phyloP scores from a whole-genome alignment of 2,113 vertebrate genomes.

The Gasterosteus nipponicus region DNA sequence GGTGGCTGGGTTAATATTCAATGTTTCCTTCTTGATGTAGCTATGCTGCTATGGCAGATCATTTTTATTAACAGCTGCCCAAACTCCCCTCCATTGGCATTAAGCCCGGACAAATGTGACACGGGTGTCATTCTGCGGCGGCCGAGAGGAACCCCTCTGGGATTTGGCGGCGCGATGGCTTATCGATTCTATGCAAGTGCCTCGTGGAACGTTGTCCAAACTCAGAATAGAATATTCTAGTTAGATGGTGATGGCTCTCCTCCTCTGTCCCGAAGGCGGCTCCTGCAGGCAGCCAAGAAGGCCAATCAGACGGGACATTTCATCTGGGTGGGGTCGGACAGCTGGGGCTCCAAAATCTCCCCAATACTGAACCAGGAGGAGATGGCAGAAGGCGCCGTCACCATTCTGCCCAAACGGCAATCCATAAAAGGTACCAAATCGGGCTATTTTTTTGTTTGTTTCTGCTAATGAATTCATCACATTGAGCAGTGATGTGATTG shows the following conservation, averaged over 20 bases:
- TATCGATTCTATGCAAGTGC: conserved; percentile 22
- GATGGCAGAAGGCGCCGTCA: conserved; percentile 93
- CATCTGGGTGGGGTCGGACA: conserved; percentile 97
- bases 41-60: conserved; percentile 42
- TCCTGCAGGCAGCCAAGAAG: conserved; percentile 90
- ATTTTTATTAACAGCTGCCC: conserved; percentile 50
- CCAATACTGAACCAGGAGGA: conserved; percentile 93
- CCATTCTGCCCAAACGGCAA: conserved; percentile 92
- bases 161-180: conserved; percentile 15
- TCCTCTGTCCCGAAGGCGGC: conserved; percentile 79
- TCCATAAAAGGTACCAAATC: conserved; percentile 87
- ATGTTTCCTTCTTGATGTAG: conserved; percentile 49
- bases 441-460: neutral
- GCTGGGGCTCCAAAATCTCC: conserved; percentile 95
- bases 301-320: conserved; percentile 95
- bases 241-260: neutral
- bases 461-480: neutral
- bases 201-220: conserved; percentile 20
- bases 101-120: conserved; percentile 55
- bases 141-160: conserved; percentile 23
- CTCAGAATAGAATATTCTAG: conserved; percentile 15
- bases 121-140: conserved; percentile 45
- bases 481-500: neutral
- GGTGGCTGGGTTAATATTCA: conserved; percentile 58
- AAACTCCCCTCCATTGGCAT: conserved; percentile 51